Evolutionary conservation across 2,113 vertebrate genomes (phyloP).

Genomic region (Ancistrus triradiatus): DNA sequence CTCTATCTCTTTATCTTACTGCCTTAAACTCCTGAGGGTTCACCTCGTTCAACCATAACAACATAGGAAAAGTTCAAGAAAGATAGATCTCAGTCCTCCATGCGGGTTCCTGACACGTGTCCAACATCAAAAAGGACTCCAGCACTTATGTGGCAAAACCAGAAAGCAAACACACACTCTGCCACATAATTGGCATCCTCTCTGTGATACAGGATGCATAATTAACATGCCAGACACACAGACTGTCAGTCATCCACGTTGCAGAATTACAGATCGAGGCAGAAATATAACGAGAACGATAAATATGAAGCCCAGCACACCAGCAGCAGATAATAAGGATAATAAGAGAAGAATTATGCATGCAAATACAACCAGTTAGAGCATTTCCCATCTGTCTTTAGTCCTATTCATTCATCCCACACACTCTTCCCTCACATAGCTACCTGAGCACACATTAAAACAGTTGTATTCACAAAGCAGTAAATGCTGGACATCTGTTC

Average conservation of each 20-base stretch:
- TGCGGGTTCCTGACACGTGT: not conserved
- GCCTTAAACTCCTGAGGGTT: too few relatives aligned
- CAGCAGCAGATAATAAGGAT: not conserved
- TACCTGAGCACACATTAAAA: constrained; percentile 27
- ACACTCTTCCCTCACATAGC: not conserved
- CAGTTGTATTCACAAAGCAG: not conserved
- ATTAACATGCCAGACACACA: not conserved
- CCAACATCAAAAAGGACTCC: not conserved
- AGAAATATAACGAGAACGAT: not conserved
- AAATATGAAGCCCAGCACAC: not conserved
- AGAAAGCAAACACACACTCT: not conserved
- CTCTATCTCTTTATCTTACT: too few relatives aligned
- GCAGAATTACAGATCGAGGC: not conserved
- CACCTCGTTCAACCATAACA: too few relatives aligned
- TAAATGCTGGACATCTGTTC: not conserved
- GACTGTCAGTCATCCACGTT: not conserved
- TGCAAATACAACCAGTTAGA: constrained; percentile 22
- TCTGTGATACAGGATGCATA: not conserved
- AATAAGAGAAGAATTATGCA: constrained; percentile 10
- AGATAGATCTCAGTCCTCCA: too few relatives aligned
- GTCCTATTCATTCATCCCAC: constrained; percentile 7
- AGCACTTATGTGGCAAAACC: not conserved
- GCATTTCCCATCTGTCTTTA: constrained; percentile 29
- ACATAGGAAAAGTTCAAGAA: too few relatives aligned
- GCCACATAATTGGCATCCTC: not conserved